Evolutionary conservation across 2,797 vertebrate genomes (phyloP), one percentile per base, ranked within the genome.

Genomic region (Toxotes lorentzi): DNA sequence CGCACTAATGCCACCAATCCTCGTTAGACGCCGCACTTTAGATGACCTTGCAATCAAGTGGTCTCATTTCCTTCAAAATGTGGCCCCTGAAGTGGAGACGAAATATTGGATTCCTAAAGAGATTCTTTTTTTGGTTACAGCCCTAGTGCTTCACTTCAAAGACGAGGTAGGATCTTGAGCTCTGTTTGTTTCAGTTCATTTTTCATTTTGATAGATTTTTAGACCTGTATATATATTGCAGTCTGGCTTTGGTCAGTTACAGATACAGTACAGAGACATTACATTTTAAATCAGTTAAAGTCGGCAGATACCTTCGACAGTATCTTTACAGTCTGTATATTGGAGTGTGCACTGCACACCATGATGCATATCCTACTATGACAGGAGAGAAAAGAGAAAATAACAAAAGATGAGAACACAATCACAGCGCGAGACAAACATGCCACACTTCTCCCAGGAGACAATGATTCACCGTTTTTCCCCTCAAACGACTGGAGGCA

Each of bases 11-110:
- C 66, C 64, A 58, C 56, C 54, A 24, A 19, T 80, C 66, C 59
- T 62, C n/a, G 58, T 71, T 63, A 35, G 35, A 67, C 5, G 24
- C 70, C 9, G 57, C 79, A 76, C 76, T 78, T 54, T 68, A 72
- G 68, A 59, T 61, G 76, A 87, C 81, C 78, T 76, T 10, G 6
- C 64, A 58, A 54, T 67, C 71, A 57, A 84, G 59, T 50, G 41
- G 41, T 57, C 72, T 78, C 21, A 65, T 79, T 78, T 73, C 63
- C 57, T 85, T 67, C 71, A 60, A 65, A 61, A 73, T 56, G 64
- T 50, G 45, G 61, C 54, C 41, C 19, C 34, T 59, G 34, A 54
- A 70, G 60, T 38, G 45, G 30, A 47, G 24, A 47, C 51, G 32
- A 59, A 62, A 70, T 4, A 76, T 21, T 43, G 19, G 24, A 72